Conservation (phyloP, 2,797 vertebrate species). For the Chelidonichthys spinosus region DNA sequence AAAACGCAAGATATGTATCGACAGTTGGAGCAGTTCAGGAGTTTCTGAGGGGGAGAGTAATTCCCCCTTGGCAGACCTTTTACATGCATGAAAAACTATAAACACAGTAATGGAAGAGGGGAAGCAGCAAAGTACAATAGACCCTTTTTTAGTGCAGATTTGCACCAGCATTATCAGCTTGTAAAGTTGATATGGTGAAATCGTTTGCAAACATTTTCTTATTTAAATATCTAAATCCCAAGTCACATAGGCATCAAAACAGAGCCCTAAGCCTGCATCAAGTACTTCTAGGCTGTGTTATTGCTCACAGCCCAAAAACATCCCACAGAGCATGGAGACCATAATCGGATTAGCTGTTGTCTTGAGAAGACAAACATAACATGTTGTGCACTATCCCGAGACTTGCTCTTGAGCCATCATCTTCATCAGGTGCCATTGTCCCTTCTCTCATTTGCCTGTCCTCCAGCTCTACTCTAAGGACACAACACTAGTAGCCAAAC, state of each 20-base stretch:
- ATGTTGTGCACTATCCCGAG: constrained; percentile 58
- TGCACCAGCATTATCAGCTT: neutral
- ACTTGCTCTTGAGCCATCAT: constrained; percentile 58
- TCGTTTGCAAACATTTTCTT: neutral
- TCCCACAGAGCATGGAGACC: constrained; percentile 48
- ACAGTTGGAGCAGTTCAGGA: too few species aligned
- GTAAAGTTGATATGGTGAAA: neutral
- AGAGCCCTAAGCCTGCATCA: constrained; percentile 28
- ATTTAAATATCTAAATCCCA: neutral
- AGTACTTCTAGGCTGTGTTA: constrained; percentile 40
- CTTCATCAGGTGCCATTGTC: constrained; percentile 65
- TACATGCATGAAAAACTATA: too few species aligned
- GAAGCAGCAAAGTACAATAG: too few species aligned
- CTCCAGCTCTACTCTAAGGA: constrained; percentile 59
- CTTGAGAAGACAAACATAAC: constrained; percentile 67
- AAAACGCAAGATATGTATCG: too few species aligned
- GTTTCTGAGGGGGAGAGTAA: too few species aligned
- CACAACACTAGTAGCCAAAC: constrained; percentile 59
- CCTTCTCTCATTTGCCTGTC: constrained; percentile 64
- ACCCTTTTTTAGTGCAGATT: neutral
- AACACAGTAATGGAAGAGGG: too few species aligned
- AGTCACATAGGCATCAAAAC: constrained; percentile 38
- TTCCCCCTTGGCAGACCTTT: too few species aligned
- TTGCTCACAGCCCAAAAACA: constrained; percentile 54
- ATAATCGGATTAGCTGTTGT: constrained; percentile 68